Evolutionary conservation across 1,140 invertebrate species (phyloP), one percentile per base, ranked within the genome.

Genomic region (Drosophila pectinifera): DNA sequence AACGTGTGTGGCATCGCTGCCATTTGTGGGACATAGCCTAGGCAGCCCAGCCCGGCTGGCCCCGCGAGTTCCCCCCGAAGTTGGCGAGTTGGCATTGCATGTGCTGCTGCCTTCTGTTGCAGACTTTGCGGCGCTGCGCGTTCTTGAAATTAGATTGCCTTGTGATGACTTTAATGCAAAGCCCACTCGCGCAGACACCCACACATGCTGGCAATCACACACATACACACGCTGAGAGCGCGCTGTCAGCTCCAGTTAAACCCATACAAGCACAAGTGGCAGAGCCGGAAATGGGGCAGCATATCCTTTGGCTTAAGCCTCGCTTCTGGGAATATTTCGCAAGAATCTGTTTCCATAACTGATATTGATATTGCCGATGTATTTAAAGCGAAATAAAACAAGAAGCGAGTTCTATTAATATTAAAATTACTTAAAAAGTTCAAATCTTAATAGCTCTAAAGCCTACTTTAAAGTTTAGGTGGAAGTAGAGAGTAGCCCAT

Each of bases 1-100:
- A 88, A 84, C 80, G 84, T 86, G 79, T 86, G 83, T 77, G 75
- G 73, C 61, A 75, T 75, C 65, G 56, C 31, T 57, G 76, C 77
- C 77, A 69, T 85, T 70, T 67, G 56, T 73, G 13, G 28, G n/a
- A 13, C 14, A 6, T 38, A 6, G 36, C 36, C 36, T n/a, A 38
- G 36, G 13, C 16, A 18, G 46, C 48, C 8, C 10, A 4, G 3
- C 34, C n/a, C 6, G 26, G 6, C 4, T 28, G 53, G 13, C 63
- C 18, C 3, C n/a, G 11, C 20, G 20, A 14, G 10, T 56, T 31
- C 16, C 34, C 36, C 14, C 48, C 48, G 24, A 64, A 53, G 41
- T 41, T 62, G n/a, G 74, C 55, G 73, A 55, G 69, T 64, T 55
- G 72, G 69, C 42, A 63, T 55, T 75, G 69, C 68, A 58, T 51